These are phyloP conservation scores for Limnephilus lunatus DNA, from an alignment of 2,888 invertebrate species.

Conservation along the genomic window DNA sequence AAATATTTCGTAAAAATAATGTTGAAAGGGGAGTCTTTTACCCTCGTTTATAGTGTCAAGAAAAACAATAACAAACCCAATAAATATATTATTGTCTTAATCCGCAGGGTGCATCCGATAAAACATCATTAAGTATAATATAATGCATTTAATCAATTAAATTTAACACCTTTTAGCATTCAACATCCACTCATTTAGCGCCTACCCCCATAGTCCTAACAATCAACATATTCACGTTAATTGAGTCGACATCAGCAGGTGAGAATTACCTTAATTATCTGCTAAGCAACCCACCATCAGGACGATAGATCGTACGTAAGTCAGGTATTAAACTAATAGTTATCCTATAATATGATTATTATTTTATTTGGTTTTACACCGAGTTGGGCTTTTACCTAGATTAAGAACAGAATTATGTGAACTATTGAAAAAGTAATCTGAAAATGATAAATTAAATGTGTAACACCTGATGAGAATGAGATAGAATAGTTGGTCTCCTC, in stretches of 20 bases:
- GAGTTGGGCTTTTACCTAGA: no score
- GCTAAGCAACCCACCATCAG: not conserved
- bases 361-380: no score
- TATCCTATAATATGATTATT: not conserved
- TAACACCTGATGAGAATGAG: no score
- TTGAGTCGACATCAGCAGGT: not conserved
- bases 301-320: not conserved
- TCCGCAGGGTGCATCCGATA: constrained; percentile 25
- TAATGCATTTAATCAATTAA: constrained; percentile 15
- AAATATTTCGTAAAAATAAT: no score
- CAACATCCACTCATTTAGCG: not conserved
- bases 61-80: no score
- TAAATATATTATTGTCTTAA: not conserved
- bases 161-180: constrained; percentile 11
- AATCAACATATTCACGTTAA: not conserved
- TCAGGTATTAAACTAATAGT: not conserved
- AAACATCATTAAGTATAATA: not conserved
- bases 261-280: not conserved
- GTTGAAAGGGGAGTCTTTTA: no score
- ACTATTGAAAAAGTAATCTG: no score
- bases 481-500: no score
- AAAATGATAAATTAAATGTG: no score
- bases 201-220: not conserved
- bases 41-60: no score
- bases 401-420: no score